Evolutionary conservation across 2,797 vertebrate genomes (phyloP), one percentile per base, ranked within the genome.

Genomic region (Erithacus rubecula): DNA sequence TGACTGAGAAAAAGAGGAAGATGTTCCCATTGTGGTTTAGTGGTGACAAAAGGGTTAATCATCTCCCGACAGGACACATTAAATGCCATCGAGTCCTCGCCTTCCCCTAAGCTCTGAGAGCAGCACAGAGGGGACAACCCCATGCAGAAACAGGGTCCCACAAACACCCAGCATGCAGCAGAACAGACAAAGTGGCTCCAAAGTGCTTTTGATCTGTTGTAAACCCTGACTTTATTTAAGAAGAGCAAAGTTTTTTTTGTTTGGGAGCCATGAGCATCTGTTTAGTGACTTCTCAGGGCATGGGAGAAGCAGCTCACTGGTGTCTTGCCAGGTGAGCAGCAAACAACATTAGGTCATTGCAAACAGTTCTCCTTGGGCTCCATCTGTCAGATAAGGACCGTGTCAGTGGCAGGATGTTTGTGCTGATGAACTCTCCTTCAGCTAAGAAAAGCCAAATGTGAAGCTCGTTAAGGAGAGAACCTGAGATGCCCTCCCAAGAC

Each of bases 361-460:
- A 70, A 96, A 95, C 82, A 78, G 88, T 83, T 90, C 94, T 96
- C 78, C 83, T 89, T 93, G 85, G 83, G 80, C 83, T 91, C 92
- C 83, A 65, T 96, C 95, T 95, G 86, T 96, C 96, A 95, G 70
- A 93, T 91, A 91, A 95, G 94, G 95, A 92, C 82, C 10, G 1
- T 93, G 82, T 89, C 91, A 96, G 65, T 89, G 92, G 94, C 96
- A 97, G 58, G 86, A 87, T 87, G 74, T 63, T 84, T 83, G 46
- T 67, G 81, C 67, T 49, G 76, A 56, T n/a, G 17, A 92, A 82
- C 85, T 96, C 83, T 91, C 69, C 91, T 96, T 93, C 78, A 58
- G 87, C 93, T 96, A 74, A 92, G 88, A 79, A 93, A 75, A 89
- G 69, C 79, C 87, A 88, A 95, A 93, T 77, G 69, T 62, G 90